Base-by-base conservation (phyloP, 2,797 vertebrate species). In the Botia almorhae region DNA sequence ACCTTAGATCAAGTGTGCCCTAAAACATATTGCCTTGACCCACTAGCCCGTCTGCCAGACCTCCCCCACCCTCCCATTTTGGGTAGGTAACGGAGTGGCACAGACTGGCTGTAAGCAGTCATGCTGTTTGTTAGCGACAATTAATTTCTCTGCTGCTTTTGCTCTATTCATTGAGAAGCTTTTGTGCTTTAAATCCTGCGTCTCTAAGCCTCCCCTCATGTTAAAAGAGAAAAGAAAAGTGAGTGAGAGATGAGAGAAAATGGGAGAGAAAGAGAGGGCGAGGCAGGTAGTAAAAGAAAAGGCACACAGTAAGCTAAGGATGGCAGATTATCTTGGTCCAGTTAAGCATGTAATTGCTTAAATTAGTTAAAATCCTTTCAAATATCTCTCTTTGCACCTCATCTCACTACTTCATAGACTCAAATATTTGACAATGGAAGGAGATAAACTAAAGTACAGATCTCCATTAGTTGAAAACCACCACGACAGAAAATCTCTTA, bases 281-380 rank as follows among this genome's bases (percentile, higher is more conserved):
- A 70, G 76, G 71, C 64, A 83, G 80, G 51, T 81, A 86, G 78
- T 91, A 90, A 89, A 89, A 92, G 90, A 90, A 89, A 89, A 90
- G 78, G 82, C 89, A 89, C 78, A 92, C 90, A 91, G 95, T 96
- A 90, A 95, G 94, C 96, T 96, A 95, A 94, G 95, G 94, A 96
- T 96, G 96, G 96, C 96, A 98, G 97, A 98, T 98, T 99, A 98
- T 98, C 95, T 94, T 95, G 95, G 95, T 95, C 96, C 97, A 98
- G 97, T 98, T 99, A 98, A 98, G 97, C 97, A 98, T 99, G 97
- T 98, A 98, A 99, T 99, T 98, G 97, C 97, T 98, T 97, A 98
- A 99, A 99, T 98, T 96, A 98, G 96, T 99, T 98, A 97, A 98
- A 99, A 99, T 99, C 97, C 96, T 96, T 98, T 99, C 96, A 98